phyloP scores from a whole-genome alignment of 1,140 invertebrate species.

The Lasaia peninsularis region DNA sequence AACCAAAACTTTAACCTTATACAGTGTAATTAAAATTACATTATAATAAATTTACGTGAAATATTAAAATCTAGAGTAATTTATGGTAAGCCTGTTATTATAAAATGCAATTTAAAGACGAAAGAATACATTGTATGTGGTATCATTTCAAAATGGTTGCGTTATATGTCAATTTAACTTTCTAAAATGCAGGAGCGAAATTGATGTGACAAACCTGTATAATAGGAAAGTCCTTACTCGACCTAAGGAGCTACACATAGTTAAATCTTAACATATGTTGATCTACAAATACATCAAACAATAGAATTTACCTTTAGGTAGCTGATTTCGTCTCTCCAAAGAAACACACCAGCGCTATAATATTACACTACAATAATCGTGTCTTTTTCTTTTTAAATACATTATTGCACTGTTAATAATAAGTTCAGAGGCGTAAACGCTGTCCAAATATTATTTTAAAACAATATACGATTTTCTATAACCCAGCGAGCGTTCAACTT shows the following conservation, averaged over 20 bases:
- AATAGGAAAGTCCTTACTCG: slow-evolving; percentile 3
- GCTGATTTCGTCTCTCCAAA: slow-evolving; percentile 57
- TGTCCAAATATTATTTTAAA: slow-evolving; percentile 49
- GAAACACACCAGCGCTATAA: slow-evolving; percentile 67
- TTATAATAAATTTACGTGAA: neutral
- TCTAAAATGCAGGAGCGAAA: slow-evolving; percentile 38
- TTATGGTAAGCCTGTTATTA: neutral
- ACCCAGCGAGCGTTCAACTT: slow-evolving; percentile 40
- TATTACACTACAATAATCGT: slow-evolving; percentile 69
- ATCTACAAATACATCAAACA: slow-evolving; percentile 37
- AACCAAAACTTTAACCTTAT: neutral
- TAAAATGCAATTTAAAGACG: neutral
- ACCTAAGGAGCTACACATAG: slow-evolving; percentile 17
- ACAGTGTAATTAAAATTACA: too few relatives aligned
- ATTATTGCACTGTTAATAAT: slow-evolving; percentile 68
- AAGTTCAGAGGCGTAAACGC: slow-evolving; percentile 56
- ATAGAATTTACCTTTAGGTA: slow-evolving; percentile 55
- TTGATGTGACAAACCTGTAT: slow-evolving; percentile 6
- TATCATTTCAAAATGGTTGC: slow-evolving; percentile 32
- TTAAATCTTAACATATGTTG: slow-evolving; percentile 55
- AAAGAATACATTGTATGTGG: slow-evolving; percentile 15
- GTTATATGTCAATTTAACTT: slow-evolving; percentile 44
- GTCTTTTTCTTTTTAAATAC: slow-evolving; percentile 73
- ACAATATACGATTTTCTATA: slow-evolving; percentile 33
- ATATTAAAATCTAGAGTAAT: neutral